Percentiles rank a stretch among this genome's conserved stretches.
Conservation (phyloP, 53 echinoderm and acorn worm species). For the Holothuria leucospilota region DNA sequence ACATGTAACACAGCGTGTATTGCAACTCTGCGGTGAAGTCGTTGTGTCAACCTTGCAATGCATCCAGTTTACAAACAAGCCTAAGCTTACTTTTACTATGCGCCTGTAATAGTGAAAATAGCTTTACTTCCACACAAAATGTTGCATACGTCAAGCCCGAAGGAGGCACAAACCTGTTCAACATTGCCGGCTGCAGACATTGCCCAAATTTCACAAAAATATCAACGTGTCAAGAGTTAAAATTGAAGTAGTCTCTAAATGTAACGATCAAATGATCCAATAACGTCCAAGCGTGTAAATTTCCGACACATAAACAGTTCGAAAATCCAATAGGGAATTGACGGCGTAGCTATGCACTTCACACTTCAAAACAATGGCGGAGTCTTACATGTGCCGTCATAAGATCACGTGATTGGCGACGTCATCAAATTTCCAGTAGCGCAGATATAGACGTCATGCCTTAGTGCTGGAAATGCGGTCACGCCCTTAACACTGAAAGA, state of each 20-base stretch:
- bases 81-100: conserved; percentile 2
- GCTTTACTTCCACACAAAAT: conserved; percentile 40
- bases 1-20: too few species aligned
- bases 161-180: conserved; percentile 89
- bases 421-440: conserved; percentile 31
- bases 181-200: conserved; percentile 99
- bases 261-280: conserved; percentile 16
- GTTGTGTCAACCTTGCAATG: too few species aligned
- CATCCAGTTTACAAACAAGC: conserved; percentile 7
- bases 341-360: neutral
- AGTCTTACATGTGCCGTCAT: conserved; percentile 37
- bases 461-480: neutral
- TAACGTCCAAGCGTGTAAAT: neutral
- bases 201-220: conserved; percentile 71
- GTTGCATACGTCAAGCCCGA: neutral
- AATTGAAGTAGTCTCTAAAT: conserved; percentile 8
- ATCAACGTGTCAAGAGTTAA: conserved; percentile 52
- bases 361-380: conserved; percentile 52
- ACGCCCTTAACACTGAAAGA: conserved; percentile 18
- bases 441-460: neutral
- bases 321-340: conserved; percentile 33
- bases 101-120: neutral
- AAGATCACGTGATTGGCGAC: conserved; percentile 32
- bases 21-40: too few species aligned
- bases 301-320: conserved; percentile 17